Evolutionary conservation across 2,888 invertebrate species (phyloP).

Genomic region (Polia nebulosa): DNA sequence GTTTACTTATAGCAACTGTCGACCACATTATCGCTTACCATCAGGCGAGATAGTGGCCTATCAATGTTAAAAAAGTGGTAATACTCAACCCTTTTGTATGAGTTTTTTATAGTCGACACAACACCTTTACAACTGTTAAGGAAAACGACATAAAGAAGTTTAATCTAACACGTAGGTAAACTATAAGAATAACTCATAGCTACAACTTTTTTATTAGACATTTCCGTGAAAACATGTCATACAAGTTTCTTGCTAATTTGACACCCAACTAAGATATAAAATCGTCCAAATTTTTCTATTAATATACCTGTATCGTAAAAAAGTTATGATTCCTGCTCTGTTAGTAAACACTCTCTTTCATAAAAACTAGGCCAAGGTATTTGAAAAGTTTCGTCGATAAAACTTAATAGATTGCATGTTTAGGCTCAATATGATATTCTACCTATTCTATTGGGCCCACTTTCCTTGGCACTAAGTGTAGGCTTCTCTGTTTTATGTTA

Average conservation of each 20-base stretch:
- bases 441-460: slow-evolving; percentile 45
- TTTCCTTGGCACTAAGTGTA: slow-evolving; percentile 36
- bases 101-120: background rate
- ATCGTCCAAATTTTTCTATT: slow-evolving; percentile 12
- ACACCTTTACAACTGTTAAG: slow-evolving; percentile 11
- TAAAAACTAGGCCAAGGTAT: slow-evolving; percentile 50
- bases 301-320: slow-evolving; percentile 35
- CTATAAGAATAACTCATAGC: slow-evolving; percentile 22
- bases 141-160: slow-evolving; percentile 10
- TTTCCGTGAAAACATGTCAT: slow-evolving; percentile 39
- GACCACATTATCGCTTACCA: no score
- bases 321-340: slow-evolving; percentile 24
- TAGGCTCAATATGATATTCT: slow-evolving; percentile 24
- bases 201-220: slow-evolving; percentile 43
- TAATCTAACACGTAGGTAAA: slow-evolving; percentile 20
- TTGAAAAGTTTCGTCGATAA: slow-evolving; percentile 51
- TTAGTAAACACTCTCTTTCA: slow-evolving; percentile 48
- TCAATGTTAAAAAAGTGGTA: background rate
- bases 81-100: background rate
- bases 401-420: slow-evolving; percentile 53
- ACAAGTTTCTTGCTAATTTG: slow-evolving; percentile 39
- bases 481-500: slow-evolving; percentile 34
- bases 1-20: no score
- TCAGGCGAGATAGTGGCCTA: no score
- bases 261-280: slow-evolving; percentile 37